Conservation (phyloP, 2,113 vertebrate species). For the Hemicordylus capensis region DNA sequence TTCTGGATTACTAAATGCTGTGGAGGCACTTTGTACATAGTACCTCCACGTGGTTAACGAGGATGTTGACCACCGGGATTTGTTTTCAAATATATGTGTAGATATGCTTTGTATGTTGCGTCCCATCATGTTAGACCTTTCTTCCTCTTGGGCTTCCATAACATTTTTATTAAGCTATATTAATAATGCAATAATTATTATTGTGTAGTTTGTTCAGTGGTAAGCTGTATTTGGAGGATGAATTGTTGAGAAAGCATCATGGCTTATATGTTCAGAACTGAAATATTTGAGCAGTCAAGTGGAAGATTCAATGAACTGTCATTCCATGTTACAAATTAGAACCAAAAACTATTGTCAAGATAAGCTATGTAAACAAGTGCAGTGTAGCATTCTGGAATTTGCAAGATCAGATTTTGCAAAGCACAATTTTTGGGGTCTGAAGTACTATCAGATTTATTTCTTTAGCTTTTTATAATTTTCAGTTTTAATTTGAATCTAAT, state of each 20-base stretch:
- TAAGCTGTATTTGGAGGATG: background rate
- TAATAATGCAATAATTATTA: background rate
- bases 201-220: background rate
- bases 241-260: background rate
- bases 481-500: no score
- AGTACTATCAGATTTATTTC: background rate
- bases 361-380: background rate
- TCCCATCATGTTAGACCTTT: no score
- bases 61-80: no score
- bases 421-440: background rate
- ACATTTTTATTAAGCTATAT: no score
- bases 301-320: background rate
- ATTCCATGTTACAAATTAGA: background rate
- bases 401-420: no score
- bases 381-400: background rate
- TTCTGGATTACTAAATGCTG: no score
- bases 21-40: no score
- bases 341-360: background rate
- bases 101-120: no score
- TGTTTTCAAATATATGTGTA: no score
- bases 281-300: background rate
- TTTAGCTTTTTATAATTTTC: no score
- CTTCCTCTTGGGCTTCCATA: no score
- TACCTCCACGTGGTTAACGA: no score
- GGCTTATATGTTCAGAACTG: background rate